Conservation (phyloP, 2,113 vertebrate genomes). For the Coracopsis vasa region DNA sequence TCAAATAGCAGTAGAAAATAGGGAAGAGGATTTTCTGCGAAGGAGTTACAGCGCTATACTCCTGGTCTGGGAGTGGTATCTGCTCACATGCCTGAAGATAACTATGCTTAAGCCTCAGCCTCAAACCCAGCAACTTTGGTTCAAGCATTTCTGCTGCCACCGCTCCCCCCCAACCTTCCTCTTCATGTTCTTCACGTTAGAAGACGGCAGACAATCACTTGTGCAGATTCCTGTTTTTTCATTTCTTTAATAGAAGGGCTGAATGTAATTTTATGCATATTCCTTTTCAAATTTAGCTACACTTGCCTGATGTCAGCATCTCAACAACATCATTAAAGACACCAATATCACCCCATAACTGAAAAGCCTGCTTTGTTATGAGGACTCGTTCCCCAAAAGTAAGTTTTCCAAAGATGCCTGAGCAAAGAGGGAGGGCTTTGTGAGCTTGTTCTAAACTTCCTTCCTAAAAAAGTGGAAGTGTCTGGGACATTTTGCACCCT, state of each 20-base stretch:
- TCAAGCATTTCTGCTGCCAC: neutral
- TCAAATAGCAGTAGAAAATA: conserved; percentile 10
- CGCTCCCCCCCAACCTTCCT: neutral
- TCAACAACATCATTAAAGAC: neutral
- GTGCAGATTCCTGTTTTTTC: neutral
- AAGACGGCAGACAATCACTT: neutral
- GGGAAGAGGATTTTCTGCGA: neutral
- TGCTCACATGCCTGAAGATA: neutral
- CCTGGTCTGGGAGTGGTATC: neutral
- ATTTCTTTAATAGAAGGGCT: neutral
- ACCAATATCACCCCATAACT: neutral
- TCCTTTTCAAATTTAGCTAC: neutral
- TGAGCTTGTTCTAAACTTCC: neutral
- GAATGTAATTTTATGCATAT: neutral
- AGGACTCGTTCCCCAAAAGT: neutral
- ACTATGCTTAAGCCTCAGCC: neutral
- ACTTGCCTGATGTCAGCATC: neutral
- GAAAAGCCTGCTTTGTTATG: neutral
- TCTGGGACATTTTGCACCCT: neutral
- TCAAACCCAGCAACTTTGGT: neutral
- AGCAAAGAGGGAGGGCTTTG: neutral
- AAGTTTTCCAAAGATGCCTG: neutral
- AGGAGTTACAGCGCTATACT: neutral
- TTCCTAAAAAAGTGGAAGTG: neutral
- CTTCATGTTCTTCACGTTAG: neutral